Conservation (phyloP, 2,113 vertebrate genomes). For the Toxotes jaculatrix region DNA sequence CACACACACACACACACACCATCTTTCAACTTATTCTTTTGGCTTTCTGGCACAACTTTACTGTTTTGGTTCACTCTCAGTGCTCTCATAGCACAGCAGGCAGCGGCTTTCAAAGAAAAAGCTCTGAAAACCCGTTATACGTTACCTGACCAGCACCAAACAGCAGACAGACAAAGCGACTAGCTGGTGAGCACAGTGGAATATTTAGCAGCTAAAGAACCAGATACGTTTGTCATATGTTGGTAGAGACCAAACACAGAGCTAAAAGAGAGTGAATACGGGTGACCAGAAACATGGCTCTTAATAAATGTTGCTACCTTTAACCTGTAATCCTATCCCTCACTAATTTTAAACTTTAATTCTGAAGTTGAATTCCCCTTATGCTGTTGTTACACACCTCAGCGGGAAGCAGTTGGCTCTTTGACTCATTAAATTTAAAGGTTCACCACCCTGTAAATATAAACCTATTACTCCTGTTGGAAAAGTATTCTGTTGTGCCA, state of each 20-base stretch:
- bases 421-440: not conserved
- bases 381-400: not conserved
- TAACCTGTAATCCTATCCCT: no score
- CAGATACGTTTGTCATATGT: not conserved
- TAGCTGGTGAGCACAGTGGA: no score
- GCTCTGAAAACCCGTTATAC: not conserved
- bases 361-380: not conserved
- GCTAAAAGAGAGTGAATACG: no score
- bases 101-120: not conserved
- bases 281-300: no score
- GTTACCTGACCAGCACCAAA: not conserved
- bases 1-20: no score
- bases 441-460: conserved; percentile 6
- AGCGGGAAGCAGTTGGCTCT: not conserved
- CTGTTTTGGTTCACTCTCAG: not conserved
- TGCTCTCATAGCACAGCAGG: not conserved
- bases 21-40: not conserved
- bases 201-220: not conserved
- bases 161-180: not conserved
- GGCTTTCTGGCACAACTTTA: no score
- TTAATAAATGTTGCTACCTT: no score
- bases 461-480: not conserved
- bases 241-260: no score
- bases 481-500: not conserved
- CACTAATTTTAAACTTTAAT: no score